Conservation (phyloP, 2,113 vertebrate genomes). For the Pongo pygmaeus region DNA sequence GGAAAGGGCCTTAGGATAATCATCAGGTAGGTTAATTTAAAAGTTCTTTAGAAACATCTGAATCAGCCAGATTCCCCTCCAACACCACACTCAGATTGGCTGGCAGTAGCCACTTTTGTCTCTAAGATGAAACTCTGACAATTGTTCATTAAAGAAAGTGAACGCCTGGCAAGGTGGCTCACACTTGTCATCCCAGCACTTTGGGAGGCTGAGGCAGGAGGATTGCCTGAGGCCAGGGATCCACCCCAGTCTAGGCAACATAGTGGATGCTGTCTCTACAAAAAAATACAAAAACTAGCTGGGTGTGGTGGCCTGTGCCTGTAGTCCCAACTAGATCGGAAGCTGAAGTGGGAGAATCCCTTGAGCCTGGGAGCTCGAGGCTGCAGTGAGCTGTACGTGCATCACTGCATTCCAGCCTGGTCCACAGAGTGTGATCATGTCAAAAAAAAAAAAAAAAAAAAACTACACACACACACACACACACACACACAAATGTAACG, state of each 20-base stretch:
- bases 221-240: neutral
- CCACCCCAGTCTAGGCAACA: neutral
- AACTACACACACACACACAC: too few relatives aligned
- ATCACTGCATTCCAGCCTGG: too few relatives aligned
- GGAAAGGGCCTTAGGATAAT: neutral
- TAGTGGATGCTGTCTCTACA: neutral
- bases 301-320: neutral
- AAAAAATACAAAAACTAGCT: neutral
- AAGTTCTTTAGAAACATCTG: neutral
- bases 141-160: neutral
- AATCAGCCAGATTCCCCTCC: neutral
- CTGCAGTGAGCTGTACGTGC: neutral
- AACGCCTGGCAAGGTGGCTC: neutral
- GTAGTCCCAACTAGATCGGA: neutral
- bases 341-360: neutral
- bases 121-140: neutral
- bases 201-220: neutral
- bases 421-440: too few relatives aligned
- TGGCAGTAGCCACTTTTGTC: neutral
- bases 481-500: too few relatives aligned
- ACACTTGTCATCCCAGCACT: neutral
- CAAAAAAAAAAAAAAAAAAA: too few relatives aligned
- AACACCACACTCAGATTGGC: neutral
- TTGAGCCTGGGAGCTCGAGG: neutral
- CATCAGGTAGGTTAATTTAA: neutral